Base-by-base conservation (phyloP, 2,797 vertebrate genomes). In the Lagodon rhomboides region DNA sequence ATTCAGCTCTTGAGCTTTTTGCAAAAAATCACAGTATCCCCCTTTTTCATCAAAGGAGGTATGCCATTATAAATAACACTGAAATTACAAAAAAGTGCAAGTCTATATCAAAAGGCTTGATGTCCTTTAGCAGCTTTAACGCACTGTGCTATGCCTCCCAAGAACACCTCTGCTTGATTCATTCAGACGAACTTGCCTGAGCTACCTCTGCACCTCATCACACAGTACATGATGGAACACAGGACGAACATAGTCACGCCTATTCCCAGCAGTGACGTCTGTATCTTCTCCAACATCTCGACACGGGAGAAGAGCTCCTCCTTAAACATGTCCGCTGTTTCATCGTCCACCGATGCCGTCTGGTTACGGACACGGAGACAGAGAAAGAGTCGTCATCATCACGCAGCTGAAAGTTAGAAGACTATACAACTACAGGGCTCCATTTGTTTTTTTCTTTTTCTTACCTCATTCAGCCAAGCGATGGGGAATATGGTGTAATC, bases 391-490 rank as follows among this genome's bases (percentile, higher is more conserved):
- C 25, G 1, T 60, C 38, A 54, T 83, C 72, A 47, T 23, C 17
- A 58, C 34, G 38, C 68, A 62, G 18, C 22, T 5, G 8, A 3
- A 18, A 43, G 15, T 12, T 12, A 41, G 30, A 23, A 43, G 20
- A 77, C 23, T 18, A 5, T 0, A 38, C 22, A 13, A 64, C 23
- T 20, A 38, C 25, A 44, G 8, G 30, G 50, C 9, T 41, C 16
- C 0, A 1, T n/a, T 22, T 22, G 30, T 30, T 30, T 30, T 30
- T 4, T 63, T 22, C 27, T 62, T 73, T 64, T 47, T 93, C 96
- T 93, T 79, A 99, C 98, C 97, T 99, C 98, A 82, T 99, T 98
- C 75, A 99, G 90, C 98, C 98, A 99, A 83, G 96, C 79, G 67
- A 99, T 0, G 71, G 98, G 98, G 69, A 99, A 96, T 60, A 97